Conservation (phyloP, 1,140 invertebrate genomes). For the Megathymus violae region DNA sequence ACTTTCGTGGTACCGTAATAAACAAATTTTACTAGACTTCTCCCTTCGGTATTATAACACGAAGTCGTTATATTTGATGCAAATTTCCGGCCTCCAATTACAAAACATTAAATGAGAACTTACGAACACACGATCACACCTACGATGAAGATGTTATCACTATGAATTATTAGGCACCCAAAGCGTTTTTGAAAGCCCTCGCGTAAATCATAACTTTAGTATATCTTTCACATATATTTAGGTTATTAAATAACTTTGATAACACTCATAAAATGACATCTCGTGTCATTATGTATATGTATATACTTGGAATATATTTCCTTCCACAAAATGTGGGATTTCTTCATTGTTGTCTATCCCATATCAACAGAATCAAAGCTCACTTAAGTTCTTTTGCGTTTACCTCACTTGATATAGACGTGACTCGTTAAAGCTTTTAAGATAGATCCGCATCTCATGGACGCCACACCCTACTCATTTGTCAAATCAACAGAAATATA, state of each 20-base stretch:
- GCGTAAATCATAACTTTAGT: constrained; percentile 28
- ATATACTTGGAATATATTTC: too few relatives aligned
- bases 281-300: too few relatives aligned
- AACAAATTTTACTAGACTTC: constrained; percentile 33
- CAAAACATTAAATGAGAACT: constrained; percentile 46
- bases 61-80: constrained; percentile 40
- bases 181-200: constrained; percentile 40
- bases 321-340: too few relatives aligned
- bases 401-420: constrained; percentile 7
- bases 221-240: constrained; percentile 14
- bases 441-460: constrained; percentile 56
- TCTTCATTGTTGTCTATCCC: background rate
- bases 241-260: background rate
- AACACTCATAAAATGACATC: background rate
- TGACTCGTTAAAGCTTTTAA: constrained; percentile 25
- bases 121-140: constrained; percentile 39
- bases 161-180: constrained; percentile 56
- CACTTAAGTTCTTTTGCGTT: constrained; percentile 1
- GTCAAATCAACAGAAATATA: constrained; percentile 83
- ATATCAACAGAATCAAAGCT: background rate
- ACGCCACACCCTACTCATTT: constrained; percentile 79
- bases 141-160: constrained; percentile 54
- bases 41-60: constrained; percentile 36
- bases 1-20: constrained; percentile 30
- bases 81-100: constrained; percentile 38